A percentile compares a stretch with the other conserved stretches of the same genome.
Conservation (phyloP, 30 jellyfish, hydroid and myxozoan genomes). For the Sanderia malayensis region DNA sequence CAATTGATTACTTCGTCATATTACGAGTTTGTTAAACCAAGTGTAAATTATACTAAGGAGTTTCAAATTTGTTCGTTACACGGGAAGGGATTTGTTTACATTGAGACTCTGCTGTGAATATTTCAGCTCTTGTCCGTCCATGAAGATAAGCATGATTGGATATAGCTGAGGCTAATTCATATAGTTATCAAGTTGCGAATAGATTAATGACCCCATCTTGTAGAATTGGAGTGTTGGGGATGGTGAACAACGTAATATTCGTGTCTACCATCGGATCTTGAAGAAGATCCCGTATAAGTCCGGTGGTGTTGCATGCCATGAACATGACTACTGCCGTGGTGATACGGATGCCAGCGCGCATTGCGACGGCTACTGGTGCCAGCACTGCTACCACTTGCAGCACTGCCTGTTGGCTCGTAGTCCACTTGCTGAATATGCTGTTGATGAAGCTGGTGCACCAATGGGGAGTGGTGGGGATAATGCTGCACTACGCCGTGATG, state of each 20-base stretch:
- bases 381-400: too few relatives aligned
- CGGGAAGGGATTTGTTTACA: too few relatives aligned
- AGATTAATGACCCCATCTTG: constrained; percentile 66
- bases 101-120: too few relatives aligned
- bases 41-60: too few relatives aligned
- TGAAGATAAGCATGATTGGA: too few relatives aligned
- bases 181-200: too few relatives aligned
- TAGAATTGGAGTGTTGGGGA: constrained; percentile 81
- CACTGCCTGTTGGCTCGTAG: constrained; percentile 61
- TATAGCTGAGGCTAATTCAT: too few relatives aligned
- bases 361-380: constrained; percentile 64
- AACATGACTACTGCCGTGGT: constrained; percentile 66
- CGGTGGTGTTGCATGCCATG: constrained; percentile 74
- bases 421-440: constrained; percentile 95
- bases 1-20: too few relatives aligned
- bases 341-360: constrained; percentile 98
- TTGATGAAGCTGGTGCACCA: constrained; percentile 96
- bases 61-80: too few relatives aligned
- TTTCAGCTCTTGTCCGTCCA: too few relatives aligned
- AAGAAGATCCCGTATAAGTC: constrained; percentile 46
- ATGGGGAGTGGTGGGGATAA: constrained; percentile 93
- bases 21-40: too few relatives aligned
- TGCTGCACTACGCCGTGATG: constrained; percentile 95
- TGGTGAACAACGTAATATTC: constrained; percentile 97
- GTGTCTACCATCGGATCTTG: constrained; percentile 74